These are phyloP conservation scores for Rhinoderma darwinii DNA, from an alignment of 2,113 vertebrate species.

Conservation along the genomic window DNA sequence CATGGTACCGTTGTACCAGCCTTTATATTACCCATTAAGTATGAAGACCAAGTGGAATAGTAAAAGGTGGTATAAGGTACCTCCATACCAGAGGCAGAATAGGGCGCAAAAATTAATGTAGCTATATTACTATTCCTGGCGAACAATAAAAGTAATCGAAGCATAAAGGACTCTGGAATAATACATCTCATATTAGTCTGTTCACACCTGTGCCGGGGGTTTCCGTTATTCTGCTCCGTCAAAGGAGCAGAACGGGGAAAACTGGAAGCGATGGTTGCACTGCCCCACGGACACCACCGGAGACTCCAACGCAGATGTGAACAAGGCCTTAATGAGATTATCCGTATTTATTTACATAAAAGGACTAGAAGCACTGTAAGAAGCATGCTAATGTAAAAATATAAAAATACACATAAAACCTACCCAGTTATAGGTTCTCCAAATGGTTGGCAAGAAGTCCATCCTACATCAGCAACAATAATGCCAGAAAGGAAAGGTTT, in stretches of 20 bases:
- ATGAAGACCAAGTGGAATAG: too few relatives aligned
- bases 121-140: not conserved
- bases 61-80: not conserved
- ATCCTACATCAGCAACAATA: not conserved
- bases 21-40: not conserved
- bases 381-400: not conserved
- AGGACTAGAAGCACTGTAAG: not conserved
- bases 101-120: too few relatives aligned
- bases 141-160: not conserved
- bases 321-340: too few relatives aligned
- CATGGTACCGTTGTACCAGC: too few relatives aligned
- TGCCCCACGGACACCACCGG: too few relatives aligned
- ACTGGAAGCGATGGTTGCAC: too few relatives aligned
- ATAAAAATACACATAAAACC: not conserved
- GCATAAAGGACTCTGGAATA: not conserved
- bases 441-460: not conserved
- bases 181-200: not conserved
- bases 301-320: too few relatives aligned
- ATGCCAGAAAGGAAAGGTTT: not conserved
- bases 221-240: too few relatives aligned
- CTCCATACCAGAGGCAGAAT: not conserved
- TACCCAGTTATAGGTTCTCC: not conserved
- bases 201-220: too few relatives aligned
- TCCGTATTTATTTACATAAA: not conserved
- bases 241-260: too few relatives aligned